Evolutionary conservation across 1,140 invertebrate species (phyloP).

Genomic region (Lithobius niger): DNA sequence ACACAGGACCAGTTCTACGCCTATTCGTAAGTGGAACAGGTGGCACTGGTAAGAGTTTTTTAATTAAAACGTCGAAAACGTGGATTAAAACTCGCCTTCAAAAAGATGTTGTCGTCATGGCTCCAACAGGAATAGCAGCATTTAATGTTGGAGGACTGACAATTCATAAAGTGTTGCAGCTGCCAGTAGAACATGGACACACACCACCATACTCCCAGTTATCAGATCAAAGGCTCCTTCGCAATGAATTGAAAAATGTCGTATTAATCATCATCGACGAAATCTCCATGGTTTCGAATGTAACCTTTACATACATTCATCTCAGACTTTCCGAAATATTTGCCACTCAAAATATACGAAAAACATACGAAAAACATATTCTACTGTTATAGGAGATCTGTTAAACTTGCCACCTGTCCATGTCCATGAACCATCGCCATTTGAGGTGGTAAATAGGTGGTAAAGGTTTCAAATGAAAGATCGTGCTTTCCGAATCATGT

Average conservation of each 20-base stretch:
- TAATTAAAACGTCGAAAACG: constrained; percentile 1
- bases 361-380: too few species aligned
- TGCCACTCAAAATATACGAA: not conserved
- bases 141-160: constrained; percentile 13
- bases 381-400: too few species aligned
- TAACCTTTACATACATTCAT: constrained; percentile 2
- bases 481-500: too few species aligned
- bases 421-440: too few species aligned
- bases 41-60: constrained; percentile 8
- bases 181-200: constrained; percentile 10
- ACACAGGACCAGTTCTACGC: not conserved
- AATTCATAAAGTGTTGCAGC: constrained; percentile 12
- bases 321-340: constrained; percentile 3
- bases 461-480: too few species aligned
- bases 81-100: not conserved
- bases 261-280: constrained; percentile 9
- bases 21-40: constrained; percentile 5
- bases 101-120: constrained; percentile 9
- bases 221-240: not conserved
- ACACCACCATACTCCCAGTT: constrained; percentile 3
- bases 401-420: too few species aligned
- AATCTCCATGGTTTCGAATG: constrained; percentile 4
- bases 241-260: constrained; percentile 10
- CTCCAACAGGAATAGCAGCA: constrained; percentile 14
- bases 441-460: too few species aligned